Evolutionary conservation across 2,113 vertebrate genomes (phyloP).

Genomic region (Tachysurus fulvidraco): DNA sequence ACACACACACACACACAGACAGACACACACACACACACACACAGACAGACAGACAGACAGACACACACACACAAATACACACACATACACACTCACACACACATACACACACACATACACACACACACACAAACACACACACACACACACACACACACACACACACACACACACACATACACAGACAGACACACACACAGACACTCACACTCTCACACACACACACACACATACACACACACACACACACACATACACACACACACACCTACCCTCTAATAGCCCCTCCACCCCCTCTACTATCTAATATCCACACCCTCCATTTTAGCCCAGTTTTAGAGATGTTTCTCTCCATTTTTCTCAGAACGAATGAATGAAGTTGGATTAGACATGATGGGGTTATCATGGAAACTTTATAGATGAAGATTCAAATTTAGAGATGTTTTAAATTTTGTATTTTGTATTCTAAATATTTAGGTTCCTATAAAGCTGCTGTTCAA

Average conservation of each 20-base stretch:
- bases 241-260: neutral
- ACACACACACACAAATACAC: neutral
- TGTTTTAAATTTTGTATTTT: too few relatives aligned
- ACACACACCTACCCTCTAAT: neutral
- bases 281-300: too few relatives aligned
- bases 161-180: constrained; percentile 29
- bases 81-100: too few relatives aligned
- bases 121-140: neutral
- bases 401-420: neutral
- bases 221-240: too few relatives aligned
- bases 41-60: too few relatives aligned
- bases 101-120: neutral
- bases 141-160: neutral
- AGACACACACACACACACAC: neutral
- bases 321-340: too few relatives aligned
- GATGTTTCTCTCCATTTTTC: too few relatives aligned
- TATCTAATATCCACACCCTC: too few relatives aligned
- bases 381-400: too few relatives aligned
- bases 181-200: constrained; percentile 5
- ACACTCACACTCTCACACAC: neutral
- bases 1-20: constrained; percentile 30
- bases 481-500: too few relatives aligned
- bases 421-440: neutral
- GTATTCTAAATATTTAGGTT: too few relatives aligned
- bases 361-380: too few relatives aligned